Base-by-base conservation (phyloP, 2,888 invertebrate species). In the Cetonia aurata region DNA sequence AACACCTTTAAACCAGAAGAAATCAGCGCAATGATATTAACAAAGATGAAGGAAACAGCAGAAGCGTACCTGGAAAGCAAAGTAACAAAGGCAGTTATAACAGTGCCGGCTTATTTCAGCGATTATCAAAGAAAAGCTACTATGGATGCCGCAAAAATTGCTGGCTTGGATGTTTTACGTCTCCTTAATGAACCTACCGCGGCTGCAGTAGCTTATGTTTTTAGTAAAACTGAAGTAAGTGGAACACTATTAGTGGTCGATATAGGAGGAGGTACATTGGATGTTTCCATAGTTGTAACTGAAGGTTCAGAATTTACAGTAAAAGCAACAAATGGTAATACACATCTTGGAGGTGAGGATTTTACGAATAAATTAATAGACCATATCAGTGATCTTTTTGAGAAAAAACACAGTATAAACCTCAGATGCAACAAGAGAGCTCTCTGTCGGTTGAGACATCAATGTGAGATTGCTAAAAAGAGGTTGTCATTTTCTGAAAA, bases 31-130 rank as follows among this genome's bases (percentile, higher is more conserved):
- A 71, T 70, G 55, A 59, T 78, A 48, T 69, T 79, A 19, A 48
- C 44, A 19, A 72, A 74, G 52, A 44, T 78, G 37, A 78, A 76
- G 56, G 17, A 50, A 6, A 59, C 69, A n/a, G 74, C 73, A 4
- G 74, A 75, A 67, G 42, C 42, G 12, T 62, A 72, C 33, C 48
- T 77, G 6, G 73, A 73, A 1, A 12, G 70, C n/a, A 25, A 37
- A 6, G 72, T 78, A 1, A 70, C 44, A n/a, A 77, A 75, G 57
- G 77, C 75, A 13, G 77, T 78, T 9, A 74, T 79, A 31, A 79
- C 79, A 1, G 79, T 79, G 10, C 79, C 79, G 1, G 78, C 79
- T 1, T 76, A 77, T 72, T 79, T 79, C 53, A 77, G 74, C 70
- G 74, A 77, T 41, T 44, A 70, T 0, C 78, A 78, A 71, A 69